A percentile compares a stretch with the other conserved stretches of the same genome.
phyloP scores from a whole-genome alignment of 2,797 vertebrate genomes.

The Arnoldichthys spilopterus region DNA sequence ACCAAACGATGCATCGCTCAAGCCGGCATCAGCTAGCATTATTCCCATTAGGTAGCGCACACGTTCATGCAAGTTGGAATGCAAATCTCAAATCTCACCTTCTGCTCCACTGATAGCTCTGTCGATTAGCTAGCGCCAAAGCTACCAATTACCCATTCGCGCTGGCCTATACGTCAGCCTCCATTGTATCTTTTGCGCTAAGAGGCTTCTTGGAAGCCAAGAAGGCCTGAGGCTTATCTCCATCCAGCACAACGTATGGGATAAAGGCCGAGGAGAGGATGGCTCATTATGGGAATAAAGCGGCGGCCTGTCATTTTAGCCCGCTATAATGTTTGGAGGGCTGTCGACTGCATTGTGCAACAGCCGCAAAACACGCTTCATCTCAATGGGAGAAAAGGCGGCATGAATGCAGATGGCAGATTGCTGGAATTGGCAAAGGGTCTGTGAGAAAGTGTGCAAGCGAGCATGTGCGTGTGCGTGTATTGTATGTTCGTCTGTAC shows the following conservation, averaged over 20 bases:
- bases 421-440: slow-evolving; percentile 48
- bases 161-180: slow-evolving; percentile 6
- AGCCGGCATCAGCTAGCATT: neutral
- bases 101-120: neutral
- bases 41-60: neutral
- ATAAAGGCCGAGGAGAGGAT: slow-evolving; percentile 36
- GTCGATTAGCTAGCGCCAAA: neutral
- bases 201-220: slow-evolving; percentile 12
- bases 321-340: slow-evolving; percentile 38
- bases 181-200: neutral
- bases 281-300: slow-evolving; percentile 32
- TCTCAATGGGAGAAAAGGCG: slow-evolving; percentile 37
- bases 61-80: neutral
- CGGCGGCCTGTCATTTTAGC: slow-evolving; percentile 34
- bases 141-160: slow-evolving; percentile 20
- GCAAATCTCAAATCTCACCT: neutral
- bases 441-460: slow-evolving; percentile 59
- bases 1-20: neutral
- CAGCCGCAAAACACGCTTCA: slow-evolving; percentile 43
- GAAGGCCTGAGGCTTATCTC: slow-evolving; percentile 36
- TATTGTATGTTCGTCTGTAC: slow-evolving; percentile 46
- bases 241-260: slow-evolving; percentile 45
- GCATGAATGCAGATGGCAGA: slow-evolving; percentile 53
- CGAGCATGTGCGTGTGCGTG: slow-evolving; percentile 50
- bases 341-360: slow-evolving; percentile 46